Conservation (phyloP, 2,888 invertebrate species). For the Ptychoptera albimana region DNA sequence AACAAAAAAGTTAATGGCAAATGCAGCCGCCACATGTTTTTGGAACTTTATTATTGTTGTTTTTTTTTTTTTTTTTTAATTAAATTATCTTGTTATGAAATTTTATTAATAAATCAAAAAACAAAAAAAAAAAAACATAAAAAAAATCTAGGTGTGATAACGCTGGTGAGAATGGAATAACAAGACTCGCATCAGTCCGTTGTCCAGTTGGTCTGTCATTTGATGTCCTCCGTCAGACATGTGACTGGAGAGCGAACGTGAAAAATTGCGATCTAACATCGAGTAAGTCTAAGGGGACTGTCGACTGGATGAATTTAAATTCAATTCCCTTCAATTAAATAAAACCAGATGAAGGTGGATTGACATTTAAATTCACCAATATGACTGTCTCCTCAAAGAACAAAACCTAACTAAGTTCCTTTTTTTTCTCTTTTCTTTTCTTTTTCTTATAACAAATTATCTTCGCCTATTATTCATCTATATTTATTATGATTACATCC, state of each 20-base stretch:
- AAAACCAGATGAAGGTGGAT: no score
- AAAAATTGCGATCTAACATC: conserved; percentile 87
- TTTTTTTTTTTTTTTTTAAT: not conserved
- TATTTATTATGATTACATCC: conserved; percentile 1
- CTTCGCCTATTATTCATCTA: not conserved
- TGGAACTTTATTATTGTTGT: no score
- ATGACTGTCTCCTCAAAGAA: conserved; percentile 10
- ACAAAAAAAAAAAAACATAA: conserved; percentile 4
- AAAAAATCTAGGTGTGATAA: conserved; percentile 64
- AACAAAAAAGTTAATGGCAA: not conserved
- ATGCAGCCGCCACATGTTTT: not conserved
- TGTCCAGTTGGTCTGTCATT: conserved; percentile 85
- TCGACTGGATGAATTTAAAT: not conserved
- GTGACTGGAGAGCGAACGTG: conserved; percentile 93
- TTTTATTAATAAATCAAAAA: not conserved
- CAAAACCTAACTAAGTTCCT: conserved; percentile 3
- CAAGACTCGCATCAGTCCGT: conserved; percentile 73
- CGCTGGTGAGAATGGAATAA: conserved; percentile 73
- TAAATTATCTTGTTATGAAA: not conserved
- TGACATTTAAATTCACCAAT: not conserved
- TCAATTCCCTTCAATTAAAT: no score
- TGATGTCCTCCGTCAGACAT: conserved; percentile 87
- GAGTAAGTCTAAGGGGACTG: conserved; percentile 55
- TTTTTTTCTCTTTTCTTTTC: not conserved
- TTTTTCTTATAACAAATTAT: conserved; percentile 1